phyloP scores from a whole-genome alignment of 2,888 invertebrate species.

The Amiota mariae region DNA sequence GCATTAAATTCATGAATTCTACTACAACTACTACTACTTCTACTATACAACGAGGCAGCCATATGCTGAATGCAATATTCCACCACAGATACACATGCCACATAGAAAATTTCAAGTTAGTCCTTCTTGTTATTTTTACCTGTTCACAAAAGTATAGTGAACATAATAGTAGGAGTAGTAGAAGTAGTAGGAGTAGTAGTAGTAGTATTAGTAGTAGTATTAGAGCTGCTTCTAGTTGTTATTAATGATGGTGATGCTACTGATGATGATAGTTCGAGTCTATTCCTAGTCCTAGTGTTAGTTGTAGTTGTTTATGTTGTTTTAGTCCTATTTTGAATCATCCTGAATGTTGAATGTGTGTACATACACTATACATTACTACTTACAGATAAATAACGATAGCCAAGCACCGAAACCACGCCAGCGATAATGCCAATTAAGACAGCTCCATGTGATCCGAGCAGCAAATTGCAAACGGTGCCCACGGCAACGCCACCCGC shows the following conservation, averaged over 20 bases:
- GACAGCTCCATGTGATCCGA: conserved; percentile 88
- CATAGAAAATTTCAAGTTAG: too few species aligned
- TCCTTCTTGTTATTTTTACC: too few species aligned
- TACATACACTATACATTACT: conserved; percentile 28
- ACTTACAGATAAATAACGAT: conserved; percentile 82
- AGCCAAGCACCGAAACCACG: conserved; percentile 86
- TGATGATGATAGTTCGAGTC: conserved; percentile 3
- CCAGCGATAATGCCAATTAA: conserved; percentile 86
- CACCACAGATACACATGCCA: too few species aligned
- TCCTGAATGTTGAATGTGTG: background rate
- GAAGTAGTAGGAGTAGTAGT: too few species aligned
- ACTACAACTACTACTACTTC: too few species aligned
- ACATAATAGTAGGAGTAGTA: too few species aligned
- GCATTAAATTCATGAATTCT: too few species aligned
- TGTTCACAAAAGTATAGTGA: too few species aligned
- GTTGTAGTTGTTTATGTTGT: conserved; percentile 5
- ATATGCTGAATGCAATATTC: too few species aligned
- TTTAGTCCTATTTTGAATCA: background rate
- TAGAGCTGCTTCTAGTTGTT: too few species aligned
- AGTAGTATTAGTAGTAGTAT: too few species aligned
- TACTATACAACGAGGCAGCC: too few species aligned
- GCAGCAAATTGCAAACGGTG: conserved; percentile 86
- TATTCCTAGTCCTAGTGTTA: background rate
- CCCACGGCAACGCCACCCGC: conserved; percentile 96
- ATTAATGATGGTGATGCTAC: background rate